phyloP scores from a whole-genome alignment of 2,888 invertebrate genomes.

The Serrognathus titanus region DNA sequence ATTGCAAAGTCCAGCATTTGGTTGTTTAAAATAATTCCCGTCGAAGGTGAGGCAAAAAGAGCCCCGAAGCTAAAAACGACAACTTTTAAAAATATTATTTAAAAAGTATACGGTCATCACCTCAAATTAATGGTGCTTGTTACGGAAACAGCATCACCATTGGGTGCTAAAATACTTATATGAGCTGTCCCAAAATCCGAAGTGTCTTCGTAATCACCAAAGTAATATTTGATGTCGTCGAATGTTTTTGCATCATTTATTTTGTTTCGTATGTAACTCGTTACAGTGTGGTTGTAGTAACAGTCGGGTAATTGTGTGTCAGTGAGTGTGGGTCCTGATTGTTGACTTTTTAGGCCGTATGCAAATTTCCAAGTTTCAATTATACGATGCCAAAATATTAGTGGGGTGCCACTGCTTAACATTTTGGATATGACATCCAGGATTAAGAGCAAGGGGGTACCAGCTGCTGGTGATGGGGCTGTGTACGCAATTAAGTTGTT shows the following conservation, averaged over 20 bases:
- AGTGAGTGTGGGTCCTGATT: slow-evolving; percentile 62
- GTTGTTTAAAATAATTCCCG: slow-evolving; percentile 78
- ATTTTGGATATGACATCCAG: slow-evolving; percentile 67
- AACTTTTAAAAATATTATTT: neutral
- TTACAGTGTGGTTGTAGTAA: slow-evolving; percentile 14
- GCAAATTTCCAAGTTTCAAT: slow-evolving; percentile 88
- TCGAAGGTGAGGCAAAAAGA: slow-evolving; percentile 63
- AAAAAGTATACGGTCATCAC: slow-evolving; percentile 26
- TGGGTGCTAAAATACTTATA: slow-evolving; percentile 74
- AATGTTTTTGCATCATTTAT: slow-evolving; percentile 15
- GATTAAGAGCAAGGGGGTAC: slow-evolving; percentile 72
- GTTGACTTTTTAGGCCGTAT: slow-evolving; percentile 74
- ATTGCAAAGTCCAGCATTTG: slow-evolving; percentile 84
- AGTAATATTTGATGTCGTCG: slow-evolving; percentile 20
- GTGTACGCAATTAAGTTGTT: slow-evolving; percentile 66
- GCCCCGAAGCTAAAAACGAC: slow-evolving; percentile 67
- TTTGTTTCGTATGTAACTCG: slow-evolving; percentile 9
- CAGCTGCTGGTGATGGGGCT: slow-evolving; percentile 75
- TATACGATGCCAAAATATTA: slow-evolving; percentile 66
- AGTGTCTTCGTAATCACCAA: slow-evolving; percentile 20
- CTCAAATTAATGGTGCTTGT: slow-evolving; percentile 68
- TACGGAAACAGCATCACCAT: slow-evolving; percentile 88
- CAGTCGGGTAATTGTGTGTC: slow-evolving; percentile 3
- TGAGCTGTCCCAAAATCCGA: slow-evolving; percentile 67
- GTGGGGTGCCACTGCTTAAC: slow-evolving; percentile 41